Conservation (phyloP, 2,113 vertebrate genomes). For the Amphiprion percula region DNA sequence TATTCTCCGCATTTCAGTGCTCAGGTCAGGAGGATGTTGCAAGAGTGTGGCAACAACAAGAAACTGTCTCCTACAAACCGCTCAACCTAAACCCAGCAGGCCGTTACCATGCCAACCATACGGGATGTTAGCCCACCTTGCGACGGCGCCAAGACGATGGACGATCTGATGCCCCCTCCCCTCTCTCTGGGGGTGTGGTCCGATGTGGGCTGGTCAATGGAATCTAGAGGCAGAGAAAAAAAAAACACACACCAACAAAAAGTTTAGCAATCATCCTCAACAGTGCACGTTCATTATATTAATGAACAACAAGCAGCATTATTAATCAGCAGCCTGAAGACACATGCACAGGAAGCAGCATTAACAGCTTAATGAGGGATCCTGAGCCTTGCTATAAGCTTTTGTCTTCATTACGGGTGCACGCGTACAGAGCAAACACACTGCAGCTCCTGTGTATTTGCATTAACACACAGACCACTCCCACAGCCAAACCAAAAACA, state of each 20-base stretch:
- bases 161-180: conserved; percentile 69
- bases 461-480: conserved; percentile 41
- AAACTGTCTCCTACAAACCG: conserved; percentile 74
- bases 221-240: conserved; percentile 48
- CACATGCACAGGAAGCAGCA: conserved; percentile 70
- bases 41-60: conserved; percentile 80
- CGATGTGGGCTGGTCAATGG: conserved; percentile 60
- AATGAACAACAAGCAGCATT: conserved; percentile 69
- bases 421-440: conserved; percentile 23
- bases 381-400: conserved; percentile 22
- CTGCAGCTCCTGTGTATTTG: conserved; percentile 41
- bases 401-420: conserved; percentile 66
- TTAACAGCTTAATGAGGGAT: conserved; percentile 68
- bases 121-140: conserved; percentile 80
- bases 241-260: conserved; percentile 20
- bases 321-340: conserved; percentile 77
- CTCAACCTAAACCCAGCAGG: conserved; percentile 75
- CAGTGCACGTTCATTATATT: conserved; percentile 70
- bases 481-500: conserved; percentile 17
- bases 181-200: conserved; percentile 48
- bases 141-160: conserved; percentile 73
- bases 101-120: conserved; percentile 83
- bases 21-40: conserved; percentile 79
- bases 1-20: conserved; percentile 36
- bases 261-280: conserved; percentile 56